Conservation (phyloP, 2,888 invertebrate genomes). For the Drosophila picticornis region DNA sequence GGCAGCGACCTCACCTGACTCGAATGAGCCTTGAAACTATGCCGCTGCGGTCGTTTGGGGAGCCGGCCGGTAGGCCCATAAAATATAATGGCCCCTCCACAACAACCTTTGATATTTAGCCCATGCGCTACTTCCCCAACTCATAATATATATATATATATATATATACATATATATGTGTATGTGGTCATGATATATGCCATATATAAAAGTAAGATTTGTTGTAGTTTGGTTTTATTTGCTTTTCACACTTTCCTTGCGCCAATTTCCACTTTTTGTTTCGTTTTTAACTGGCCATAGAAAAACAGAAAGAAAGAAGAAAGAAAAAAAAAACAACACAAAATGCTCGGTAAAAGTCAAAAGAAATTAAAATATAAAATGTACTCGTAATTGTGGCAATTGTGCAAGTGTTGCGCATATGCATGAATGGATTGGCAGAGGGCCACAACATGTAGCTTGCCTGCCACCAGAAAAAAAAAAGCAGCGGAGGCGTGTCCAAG, state of each 20-base stretch:
- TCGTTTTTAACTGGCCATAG: conserved; percentile 49
- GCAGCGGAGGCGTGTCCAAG: conserved; percentile 35
- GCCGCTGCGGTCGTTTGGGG: conserved; percentile 33
- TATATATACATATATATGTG: conserved; percentile 1
- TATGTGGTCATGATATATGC: conserved; percentile 11
- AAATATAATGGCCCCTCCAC: conserved; percentile 70
- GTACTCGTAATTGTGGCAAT: conserved; percentile 48
- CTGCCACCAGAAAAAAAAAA: conserved; percentile 6
- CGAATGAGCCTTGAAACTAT: conserved; percentile 69
- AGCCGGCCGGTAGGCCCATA: conserved; percentile 66
- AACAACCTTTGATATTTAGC: conserved; percentile 74
- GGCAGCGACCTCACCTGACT: conserved; percentile 60
- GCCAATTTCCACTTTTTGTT: conserved; percentile 75
- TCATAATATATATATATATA: no score
- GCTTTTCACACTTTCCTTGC: conserved; percentile 80
- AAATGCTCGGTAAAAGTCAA: conserved; percentile 52
- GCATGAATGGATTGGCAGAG: conserved; percentile 15
- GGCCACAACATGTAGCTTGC: conserved; percentile 9
- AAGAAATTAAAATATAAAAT: conserved; percentile 65
- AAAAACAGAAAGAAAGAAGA: conserved; percentile 3
- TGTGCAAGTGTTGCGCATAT: conserved; percentile 8
- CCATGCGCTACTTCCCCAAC: conserved; percentile 35
- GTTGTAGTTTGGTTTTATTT: conserved; percentile 39
- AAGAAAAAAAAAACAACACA: conserved; percentile 14
- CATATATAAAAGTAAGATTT: conserved; percentile 20